Conservation (phyloP, 2,888 invertebrate genomes). For the Hyposoter dolosus region DNA sequence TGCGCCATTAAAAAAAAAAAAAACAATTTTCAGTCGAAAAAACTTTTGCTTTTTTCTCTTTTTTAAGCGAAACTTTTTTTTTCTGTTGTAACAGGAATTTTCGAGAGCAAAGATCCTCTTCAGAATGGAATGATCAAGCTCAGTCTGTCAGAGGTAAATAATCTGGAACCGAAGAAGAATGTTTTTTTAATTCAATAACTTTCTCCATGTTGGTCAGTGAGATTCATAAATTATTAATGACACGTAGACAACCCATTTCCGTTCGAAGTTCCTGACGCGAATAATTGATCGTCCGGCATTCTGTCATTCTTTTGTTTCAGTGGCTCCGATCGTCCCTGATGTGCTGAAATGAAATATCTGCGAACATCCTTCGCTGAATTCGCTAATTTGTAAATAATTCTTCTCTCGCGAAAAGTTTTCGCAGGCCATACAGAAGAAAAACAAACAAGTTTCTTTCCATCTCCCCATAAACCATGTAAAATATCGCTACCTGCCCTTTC, state of each 20-base stretch:
- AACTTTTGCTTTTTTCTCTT: background rate
- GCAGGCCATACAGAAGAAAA: conserved; percentile 78
- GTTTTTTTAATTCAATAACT: background rate
- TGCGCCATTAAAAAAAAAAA: conserved; percentile 60
- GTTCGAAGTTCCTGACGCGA: conserved; percentile 44
- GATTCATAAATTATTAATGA: conserved; percentile 46
- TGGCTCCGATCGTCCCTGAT: conserved; percentile 91
- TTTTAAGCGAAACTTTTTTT: conserved; percentile 40
- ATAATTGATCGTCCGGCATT: conserved; percentile 28
- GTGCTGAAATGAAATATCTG: conserved; percentile 85
- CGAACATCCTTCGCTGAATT: conserved; percentile 10
- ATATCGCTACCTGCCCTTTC: conserved; percentile 52
- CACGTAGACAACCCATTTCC: conserved; percentile 56
- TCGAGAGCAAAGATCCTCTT: conserved; percentile 92
- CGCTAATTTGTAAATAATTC: conserved; percentile 80
- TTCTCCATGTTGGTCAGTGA: conserved; percentile 8
- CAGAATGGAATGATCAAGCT: conserved; percentile 93
- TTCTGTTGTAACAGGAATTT: conserved; percentile 86
- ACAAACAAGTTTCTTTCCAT: conserved; percentile 70
- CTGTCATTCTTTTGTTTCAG: conserved; percentile 86
- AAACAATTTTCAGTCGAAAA: background rate
- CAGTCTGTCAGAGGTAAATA: conserved; percentile 91
- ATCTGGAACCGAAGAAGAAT: background rate
- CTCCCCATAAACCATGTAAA: conserved; percentile 61
- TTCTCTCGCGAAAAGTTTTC: conserved; percentile 71